Base-by-base conservation (phyloP, 2,888 invertebrate species). In the Mesorhabditis belari region DNA sequence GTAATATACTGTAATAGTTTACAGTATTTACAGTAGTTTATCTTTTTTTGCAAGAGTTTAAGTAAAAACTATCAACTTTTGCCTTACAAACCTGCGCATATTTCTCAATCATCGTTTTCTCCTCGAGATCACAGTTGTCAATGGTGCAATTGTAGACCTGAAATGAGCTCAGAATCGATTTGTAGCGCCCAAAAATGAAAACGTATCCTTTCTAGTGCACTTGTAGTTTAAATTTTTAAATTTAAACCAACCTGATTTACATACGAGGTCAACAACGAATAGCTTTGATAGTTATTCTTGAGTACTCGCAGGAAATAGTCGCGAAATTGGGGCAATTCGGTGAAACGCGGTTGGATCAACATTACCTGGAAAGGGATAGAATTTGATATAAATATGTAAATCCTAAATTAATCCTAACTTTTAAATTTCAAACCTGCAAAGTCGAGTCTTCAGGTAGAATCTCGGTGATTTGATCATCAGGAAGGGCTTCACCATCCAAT, bases 271-370 rank as follows among this genome's bases (percentile, higher is more conserved):
- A 78, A 61, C 54, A 80, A 67, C 23, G 77, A 66, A 62, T 77
- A 80, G 49, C 77, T 74, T 44, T 73, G 66, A 69, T 74, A 77
- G 66, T 80, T 80, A 63, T 76, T 77, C 35, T 68, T 69, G 28
- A 80, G 64, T 6, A 80, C 74, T 26, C 77, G 65, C 29, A 78
- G 60, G 64, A 80, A 80, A 59, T 80, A 80, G 27, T 74, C 71
- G 26, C 73, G 70, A 63, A 78, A 78, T 56, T 76, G 73, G 3
- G 70, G 70, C 49, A 78, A 61, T 44, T 74, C 70, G 29, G 69
- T 71, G 64, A 66, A 64, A 24, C 71, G 67, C 44, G 71, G 71
- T 61, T 75, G 74, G 17, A 64, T 19, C 17, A 55, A 29, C 55
- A 61, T 64, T 23, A 61, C 52, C 61, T 64, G 61, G 5, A 60